A percentile compares a stretch with the other conserved stretches of the same genome.
Conservation (phyloP, 2,113 vertebrate species). For the Silurus glanis region DNA sequence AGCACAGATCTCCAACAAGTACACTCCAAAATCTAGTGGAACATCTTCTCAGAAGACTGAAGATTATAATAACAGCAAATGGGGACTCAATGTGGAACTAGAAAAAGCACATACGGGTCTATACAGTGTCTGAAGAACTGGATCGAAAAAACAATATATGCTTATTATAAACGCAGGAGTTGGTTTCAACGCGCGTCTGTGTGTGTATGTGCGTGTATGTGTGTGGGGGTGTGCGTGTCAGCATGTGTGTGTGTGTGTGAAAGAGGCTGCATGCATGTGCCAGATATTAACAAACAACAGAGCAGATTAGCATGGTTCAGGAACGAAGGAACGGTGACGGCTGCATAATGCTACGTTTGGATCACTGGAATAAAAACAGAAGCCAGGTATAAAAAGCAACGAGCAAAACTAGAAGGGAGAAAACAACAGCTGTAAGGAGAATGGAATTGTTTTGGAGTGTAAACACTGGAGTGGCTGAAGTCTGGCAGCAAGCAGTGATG, state of each 20-base stretch:
- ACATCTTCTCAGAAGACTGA: no score
- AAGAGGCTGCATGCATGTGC: background rate
- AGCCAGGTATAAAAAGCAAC: constrained; percentile 30
- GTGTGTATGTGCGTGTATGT: background rate
- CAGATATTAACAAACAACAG: constrained; percentile 32
- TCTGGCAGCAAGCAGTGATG: constrained; percentile 58
- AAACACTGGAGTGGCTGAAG: constrained; percentile 53
- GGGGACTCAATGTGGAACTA: no score
- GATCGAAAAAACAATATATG: background rate
- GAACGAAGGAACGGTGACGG: background rate
- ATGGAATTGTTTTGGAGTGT: constrained; percentile 57
- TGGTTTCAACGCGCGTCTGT: background rate
- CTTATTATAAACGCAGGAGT: background rate
- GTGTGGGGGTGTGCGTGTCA: constrained; percentile 18
- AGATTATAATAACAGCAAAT: no score
- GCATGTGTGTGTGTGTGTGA: constrained; percentile 1
- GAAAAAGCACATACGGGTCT: no score
- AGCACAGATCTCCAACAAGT: no score
- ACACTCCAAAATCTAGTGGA: no score
- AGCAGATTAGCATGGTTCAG: constrained; percentile 19
- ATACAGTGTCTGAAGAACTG: no score
- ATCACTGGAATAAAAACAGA: constrained; percentile 24
- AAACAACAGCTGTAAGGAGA: constrained; percentile 66
- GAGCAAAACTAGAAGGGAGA: constrained; percentile 37
- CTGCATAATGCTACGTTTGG: constrained; percentile 22